A percentile compares a stretch with the other conserved stretches of the same genome.
Evolutionary conservation across 2,797 vertebrate species (phyloP).

Genomic region (Paratrypauchen microcephalus): DNA sequence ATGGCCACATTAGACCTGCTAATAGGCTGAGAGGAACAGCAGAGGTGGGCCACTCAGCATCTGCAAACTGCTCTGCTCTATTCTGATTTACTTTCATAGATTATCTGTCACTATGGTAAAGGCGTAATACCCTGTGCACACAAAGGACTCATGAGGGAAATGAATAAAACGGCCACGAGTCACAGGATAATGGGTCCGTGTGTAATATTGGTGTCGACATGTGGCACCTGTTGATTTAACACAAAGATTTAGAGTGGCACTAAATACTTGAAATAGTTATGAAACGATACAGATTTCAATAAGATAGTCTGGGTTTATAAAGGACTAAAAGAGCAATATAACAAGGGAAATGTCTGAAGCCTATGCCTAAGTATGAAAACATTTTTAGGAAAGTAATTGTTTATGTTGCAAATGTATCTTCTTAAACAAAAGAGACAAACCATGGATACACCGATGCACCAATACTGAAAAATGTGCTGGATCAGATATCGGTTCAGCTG

Average conservation of each 20-base stretch:
- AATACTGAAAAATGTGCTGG: too few species aligned
- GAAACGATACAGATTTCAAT: background rate
- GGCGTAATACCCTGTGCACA: conserved; percentile 23
- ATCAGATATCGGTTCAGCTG: too few species aligned
- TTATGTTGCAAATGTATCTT: background rate
- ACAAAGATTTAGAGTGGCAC: background rate
- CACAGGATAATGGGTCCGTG: conserved; percentile 30
- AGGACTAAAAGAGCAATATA: too few species aligned
- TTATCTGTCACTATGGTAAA: conserved; percentile 56
- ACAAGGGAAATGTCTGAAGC: too few species aligned
- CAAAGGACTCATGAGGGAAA: conserved; percentile 14
- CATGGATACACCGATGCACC: background rate
- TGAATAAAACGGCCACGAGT: conserved; percentile 27
- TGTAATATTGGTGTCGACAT: conserved; percentile 7
- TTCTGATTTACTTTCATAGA: conserved; percentile 61
- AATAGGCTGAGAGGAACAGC: conserved; percentile 31
- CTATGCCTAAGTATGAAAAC: too few species aligned
- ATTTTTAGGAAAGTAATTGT: too few species aligned
- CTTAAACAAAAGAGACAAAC: background rate
- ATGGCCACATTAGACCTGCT: conserved; percentile 57
- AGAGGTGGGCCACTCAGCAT: conserved; percentile 18
- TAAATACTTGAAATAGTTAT: background rate
- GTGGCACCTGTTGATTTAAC: background rate
- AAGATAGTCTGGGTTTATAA: too few species aligned
- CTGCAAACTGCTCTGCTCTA: conserved; percentile 19